Evolutionary conservation across 2,888 invertebrate species (phyloP), one percentile per base, ranked within the genome.

Genomic region (Onchidella celtica): DNA sequence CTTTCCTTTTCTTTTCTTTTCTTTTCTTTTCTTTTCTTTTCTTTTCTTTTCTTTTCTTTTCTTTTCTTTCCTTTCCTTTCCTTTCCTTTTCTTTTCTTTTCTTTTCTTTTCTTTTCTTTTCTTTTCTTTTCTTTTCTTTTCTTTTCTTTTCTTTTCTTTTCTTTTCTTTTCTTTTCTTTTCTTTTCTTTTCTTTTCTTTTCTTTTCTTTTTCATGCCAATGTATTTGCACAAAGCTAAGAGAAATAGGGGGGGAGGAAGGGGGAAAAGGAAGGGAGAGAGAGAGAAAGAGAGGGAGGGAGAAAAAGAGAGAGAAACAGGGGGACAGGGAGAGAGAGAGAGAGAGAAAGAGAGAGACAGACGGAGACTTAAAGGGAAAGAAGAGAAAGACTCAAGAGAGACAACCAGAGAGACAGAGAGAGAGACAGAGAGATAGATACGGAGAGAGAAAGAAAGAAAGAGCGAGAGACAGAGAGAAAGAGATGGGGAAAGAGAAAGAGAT

Each of bases 1-100:
- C 27, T 36, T 55, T 38, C 55, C 69, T 14, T 32, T 57, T 36
- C 68, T 68, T 29, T 34, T 34, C n/a, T n/a, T 55, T 27, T 34
- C 55, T 3, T 32, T 55, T 36, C 78, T 78, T 32, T 27, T 57
- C 14, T 38, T 24, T 38, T 14, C 32, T 27, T 38, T 36, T 17
- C 61, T 63, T 32, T 21, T 17, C n/a, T 11, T 63, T 27, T 24
- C 14, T 38, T 65, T 72, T 57, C 57, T 61, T 63, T 9, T 76
- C 32, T 76, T 57, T 32, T 68, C 68, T n/a, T 66, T 24, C 27
- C 17, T 68, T 34, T 77, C 36, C 34, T 24, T 68, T 34, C 68
- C 9, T 68, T 27, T 69, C 24, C 32, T 27, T 55, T 6, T 66
- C 29, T 69, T 32, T 47, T 29, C n/a, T 21, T 55, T 32, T 32